Base-by-base conservation (phyloP, 2,888 invertebrate genomes). In the Hypomecis punctinalis region DNA sequence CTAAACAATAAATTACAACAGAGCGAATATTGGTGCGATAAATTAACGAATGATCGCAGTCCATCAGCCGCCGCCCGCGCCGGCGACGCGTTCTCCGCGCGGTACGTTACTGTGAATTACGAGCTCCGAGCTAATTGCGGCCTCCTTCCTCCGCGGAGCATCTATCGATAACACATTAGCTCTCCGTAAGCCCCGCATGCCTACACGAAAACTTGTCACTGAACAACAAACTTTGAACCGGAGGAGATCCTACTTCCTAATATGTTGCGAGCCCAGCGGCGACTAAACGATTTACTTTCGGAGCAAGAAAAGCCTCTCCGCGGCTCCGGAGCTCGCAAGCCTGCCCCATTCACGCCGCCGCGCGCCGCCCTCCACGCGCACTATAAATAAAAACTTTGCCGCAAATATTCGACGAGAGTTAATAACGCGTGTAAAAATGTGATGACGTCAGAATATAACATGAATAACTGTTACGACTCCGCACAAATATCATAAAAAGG, bases 391-490 rank as follows among this genome's bases (percentile, higher is more conserved):
- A 46, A 68, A 62, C 54, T 62, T 62, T 7, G 42, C 40, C 57
- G 43, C 59, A 54, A 63, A 66, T 60, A 58, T 66, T 52, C 64
- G 48, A 56, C 40, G 57, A 48, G 53, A 69, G 49, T 65, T 65
- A 67, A 67, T 62, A 62, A 63, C 62, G 68, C 64, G 58, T 64
- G 55, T 64, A 61, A 65, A 61, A 54, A 55, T 61, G 51, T 63
- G 59, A 60, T 48, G 66, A 59, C 68, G 61, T 59, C 57, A 63
- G 51, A 57, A 49, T 59, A 61, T 61, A 37, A 39, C 6, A 51
- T 39, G 58, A 42, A 42, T 45, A 23, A 47, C 40, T 39, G 40
- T 40, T 1, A 23, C 46, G 52, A 36, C 9, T 13, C 9, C 51
- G 13, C 51, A 39, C 51, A 51, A 51, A 51, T 11, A 39, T 13